These are phyloP conservation scores for Cheilinus undulatus DNA, from an alignment of 2,113 vertebrate species.

Conservation along the genomic window DNA sequence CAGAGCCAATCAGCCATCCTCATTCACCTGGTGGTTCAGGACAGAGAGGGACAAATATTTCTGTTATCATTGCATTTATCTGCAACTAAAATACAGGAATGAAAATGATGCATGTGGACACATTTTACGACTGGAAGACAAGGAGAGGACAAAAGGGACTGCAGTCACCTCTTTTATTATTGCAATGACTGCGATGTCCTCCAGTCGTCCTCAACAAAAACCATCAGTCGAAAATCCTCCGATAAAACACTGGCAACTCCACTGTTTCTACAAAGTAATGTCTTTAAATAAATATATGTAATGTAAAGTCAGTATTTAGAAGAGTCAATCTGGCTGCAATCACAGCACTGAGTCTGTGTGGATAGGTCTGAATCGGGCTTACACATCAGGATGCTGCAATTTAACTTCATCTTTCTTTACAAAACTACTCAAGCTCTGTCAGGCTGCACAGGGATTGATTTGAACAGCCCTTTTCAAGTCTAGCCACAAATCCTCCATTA, in stretches of 20 bases:
- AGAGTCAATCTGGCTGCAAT: too few species aligned
- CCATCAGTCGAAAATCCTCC: conserved; percentile 16
- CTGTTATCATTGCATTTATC: conserved; percentile 73
- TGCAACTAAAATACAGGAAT: conserved; percentile 38
- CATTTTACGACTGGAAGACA: conserved; percentile 26
- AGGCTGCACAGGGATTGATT: too few species aligned
- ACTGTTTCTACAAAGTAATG: conserved; percentile 61
- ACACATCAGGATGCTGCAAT: too few species aligned
- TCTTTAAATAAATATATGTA: too few species aligned
- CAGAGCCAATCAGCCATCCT: conserved; percentile 80
- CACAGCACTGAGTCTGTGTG: too few species aligned
- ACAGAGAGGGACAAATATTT: conserved; percentile 13
- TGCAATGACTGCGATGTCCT: conserved; percentile 49
- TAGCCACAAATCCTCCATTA: too few species aligned
- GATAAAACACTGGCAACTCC: neutral
- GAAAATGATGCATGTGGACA: neutral
- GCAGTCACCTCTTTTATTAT: conserved; percentile 71
- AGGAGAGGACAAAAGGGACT: conserved; percentile 41
- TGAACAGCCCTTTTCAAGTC: too few species aligned
- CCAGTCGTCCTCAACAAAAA: conserved; percentile 54
- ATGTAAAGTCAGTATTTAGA: too few species aligned
- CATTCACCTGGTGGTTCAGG: conserved; percentile 72
- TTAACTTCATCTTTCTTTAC: too few species aligned
- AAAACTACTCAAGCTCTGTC: too few species aligned
- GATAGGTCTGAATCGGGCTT: too few species aligned